Evolutionary conservation across 2,888 invertebrate genomes (phyloP).

Genomic region (Pogonocherus hispidulus): DNA sequence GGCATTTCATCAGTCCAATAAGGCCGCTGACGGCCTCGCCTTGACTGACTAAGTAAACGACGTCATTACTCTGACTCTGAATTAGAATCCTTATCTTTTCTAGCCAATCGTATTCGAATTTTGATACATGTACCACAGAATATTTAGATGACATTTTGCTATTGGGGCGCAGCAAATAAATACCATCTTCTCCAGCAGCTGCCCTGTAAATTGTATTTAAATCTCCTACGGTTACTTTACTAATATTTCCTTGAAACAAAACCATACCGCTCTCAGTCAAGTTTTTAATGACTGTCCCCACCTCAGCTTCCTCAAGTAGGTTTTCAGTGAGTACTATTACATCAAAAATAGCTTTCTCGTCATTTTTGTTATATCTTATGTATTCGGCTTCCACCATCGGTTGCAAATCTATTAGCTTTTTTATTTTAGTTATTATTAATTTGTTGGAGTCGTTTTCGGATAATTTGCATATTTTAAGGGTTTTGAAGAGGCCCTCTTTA

Average conservation of each 20-base stretch:
- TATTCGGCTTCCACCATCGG: slow-evolving; percentile 25
- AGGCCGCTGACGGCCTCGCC: slow-evolving; percentile 51
- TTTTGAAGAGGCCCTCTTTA: slow-evolving; percentile 20
- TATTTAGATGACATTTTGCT: slow-evolving; percentile 33
- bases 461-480: slow-evolving; percentile 32
- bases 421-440: slow-evolving; percentile 25
- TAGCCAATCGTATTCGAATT: slow-evolving; percentile 48
- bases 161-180: slow-evolving; percentile 17
- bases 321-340: slow-evolving; percentile 35
- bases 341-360: slow-evolving; percentile 31
- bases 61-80: slow-evolving; percentile 7
- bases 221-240: neutral
- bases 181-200: slow-evolving; percentile 15
- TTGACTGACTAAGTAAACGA: slow-evolving; percentile 43
- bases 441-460: neutral
- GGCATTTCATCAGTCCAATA: slow-evolving; percentile 53
- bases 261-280: slow-evolving; percentile 42
- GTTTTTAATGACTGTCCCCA: neutral
- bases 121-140: slow-evolving; percentile 34
- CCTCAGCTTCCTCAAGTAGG: neutral
- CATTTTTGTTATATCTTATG: neutral
- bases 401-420: slow-evolving; percentile 31
- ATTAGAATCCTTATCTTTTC: slow-evolving; percentile 59
- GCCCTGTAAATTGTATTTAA: slow-evolving; percentile 36
- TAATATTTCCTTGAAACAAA: slow-evolving; percentile 37